A percentile compares a stretch with the other conserved stretches of the same genome.
Conservation (phyloP, 2,888 invertebrate species). For the Baccha elongata region DNA sequence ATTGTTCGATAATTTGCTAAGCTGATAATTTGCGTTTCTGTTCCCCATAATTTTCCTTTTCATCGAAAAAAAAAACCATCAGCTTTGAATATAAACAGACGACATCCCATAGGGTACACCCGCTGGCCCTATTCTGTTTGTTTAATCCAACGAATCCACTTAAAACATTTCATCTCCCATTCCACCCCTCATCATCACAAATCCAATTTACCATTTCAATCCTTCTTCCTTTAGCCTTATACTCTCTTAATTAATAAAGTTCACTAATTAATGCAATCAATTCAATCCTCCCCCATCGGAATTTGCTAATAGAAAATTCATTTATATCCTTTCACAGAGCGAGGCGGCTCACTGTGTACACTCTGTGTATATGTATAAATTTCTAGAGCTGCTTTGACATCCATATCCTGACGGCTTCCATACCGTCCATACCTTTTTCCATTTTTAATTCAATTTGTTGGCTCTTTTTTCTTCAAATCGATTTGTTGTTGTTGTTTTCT, state of each 20-base stretch:
- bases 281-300: slow-evolving; percentile 58
- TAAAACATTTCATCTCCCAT: slow-evolving; percentile 43
- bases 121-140: slow-evolving; percentile 38
- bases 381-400: slow-evolving; percentile 35
- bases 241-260: slow-evolving; percentile 67
- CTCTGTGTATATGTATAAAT: slow-evolving; percentile 19
- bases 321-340: slow-evolving; percentile 48
- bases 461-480: slow-evolving; percentile 37
- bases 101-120: slow-evolving; percentile 21
- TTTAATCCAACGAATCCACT: slow-evolving; percentile 49
- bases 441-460: slow-evolving; percentile 71
- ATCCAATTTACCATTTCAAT: slow-evolving; percentile 63
- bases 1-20: too few species aligned
- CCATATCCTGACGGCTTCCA: slow-evolving; percentile 24
- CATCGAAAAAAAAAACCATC: too few species aligned
- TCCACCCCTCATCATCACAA: slow-evolving; percentile 42
- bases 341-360: background rate
- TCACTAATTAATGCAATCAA: slow-evolving; percentile 73
- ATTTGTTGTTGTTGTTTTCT: slow-evolving; percentile 1
- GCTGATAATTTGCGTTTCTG: too few species aligned
- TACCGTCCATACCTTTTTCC: slow-evolving; percentile 23
- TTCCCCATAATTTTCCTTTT: too few species aligned
- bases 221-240: slow-evolving; percentile 12
- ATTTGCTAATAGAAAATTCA: slow-evolving; percentile 69
- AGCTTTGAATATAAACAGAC: background rate